phyloP scores from a whole-genome alignment of 2,888 invertebrate genomes.

The Drosophila kokeensis region DNA sequence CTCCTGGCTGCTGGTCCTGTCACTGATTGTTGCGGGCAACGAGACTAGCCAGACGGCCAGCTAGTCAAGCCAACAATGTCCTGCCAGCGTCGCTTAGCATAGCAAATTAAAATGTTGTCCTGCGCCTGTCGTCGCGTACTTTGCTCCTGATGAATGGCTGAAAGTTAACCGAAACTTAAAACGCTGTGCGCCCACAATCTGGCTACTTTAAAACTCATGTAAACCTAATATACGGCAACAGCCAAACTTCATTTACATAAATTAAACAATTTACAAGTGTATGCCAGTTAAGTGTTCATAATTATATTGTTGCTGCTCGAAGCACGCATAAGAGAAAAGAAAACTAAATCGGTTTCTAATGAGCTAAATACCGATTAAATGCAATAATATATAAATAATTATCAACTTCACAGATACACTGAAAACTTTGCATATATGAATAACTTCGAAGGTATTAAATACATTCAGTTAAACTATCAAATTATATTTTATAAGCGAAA shows the following conservation, averaged over 20 bases:
- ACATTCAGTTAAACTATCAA: not conserved
- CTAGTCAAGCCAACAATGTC: slow-evolving; percentile 38
- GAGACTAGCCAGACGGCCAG: slow-evolving; percentile 5
- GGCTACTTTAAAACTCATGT: slow-evolving; percentile 14
- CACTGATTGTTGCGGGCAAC: slow-evolving; percentile 41
- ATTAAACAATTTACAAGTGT: not conserved
- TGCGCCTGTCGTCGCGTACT: slow-evolving; percentile 31
- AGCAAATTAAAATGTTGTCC: slow-evolving; percentile 68
- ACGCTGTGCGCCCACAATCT: slow-evolving; percentile 27
- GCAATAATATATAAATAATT: not conserved
- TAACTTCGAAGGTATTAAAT: not conserved
- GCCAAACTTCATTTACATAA: not conserved
- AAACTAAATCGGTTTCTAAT: not conserved
- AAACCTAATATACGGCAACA: slow-evolving; percentile 2
- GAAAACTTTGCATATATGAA: not conserved
- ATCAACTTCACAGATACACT: not conserved
- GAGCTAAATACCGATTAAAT: not conserved
- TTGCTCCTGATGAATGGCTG: slow-evolving; percentile 36
- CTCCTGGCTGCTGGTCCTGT: slow-evolving; percentile 22
- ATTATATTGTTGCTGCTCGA: not conserved
- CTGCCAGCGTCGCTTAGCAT: slow-evolving; percentile 42
- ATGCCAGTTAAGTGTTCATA: not conserved
- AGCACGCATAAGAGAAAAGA: too few species aligned
- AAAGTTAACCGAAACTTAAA: slow-evolving; percentile 65
- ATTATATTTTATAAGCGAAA: not conserved